Evolutionary conservation across 2,888 invertebrate species (phyloP), one percentile per base, ranked within the genome.

Genomic region (Cantharis rufa): DNA sequence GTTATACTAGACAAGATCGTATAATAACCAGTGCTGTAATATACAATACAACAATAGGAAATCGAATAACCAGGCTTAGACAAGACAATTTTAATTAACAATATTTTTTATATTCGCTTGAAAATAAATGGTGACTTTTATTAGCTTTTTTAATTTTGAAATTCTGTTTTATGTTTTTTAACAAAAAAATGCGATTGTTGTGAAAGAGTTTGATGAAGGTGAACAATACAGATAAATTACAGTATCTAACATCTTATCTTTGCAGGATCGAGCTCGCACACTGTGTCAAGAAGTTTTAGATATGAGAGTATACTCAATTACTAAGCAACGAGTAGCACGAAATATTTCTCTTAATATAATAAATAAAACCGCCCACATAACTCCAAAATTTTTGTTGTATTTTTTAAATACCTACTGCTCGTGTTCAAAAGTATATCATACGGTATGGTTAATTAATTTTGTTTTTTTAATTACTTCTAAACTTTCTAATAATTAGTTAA

Each of bases 301-400:
- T 74, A 69, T 77, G 77, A 74, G 77, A 77, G 74, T 71, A 62
- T 74, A 61, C 74, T 77, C 77, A 77, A 77, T 77, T 77, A 77
- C 77, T 21, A 70, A 71, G 70, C 70, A 62, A 28, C 74, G 27
- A 74, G 71, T 61, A 62, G 21, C 70, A 48, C 69, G 69, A 69
- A 21, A 48, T 48, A 48, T 21, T 69, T 28, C 16, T 18, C 16
- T 69, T 66, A 66, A 66, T 66, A 66, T 24, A 66, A 66, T 66
- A 66, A 66, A 66, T 66, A 21, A 66, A 66, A 66, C 21, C 64
- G 64, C 24, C 64, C 64, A 66, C 64, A 66, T 66, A 66, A 66
- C 18, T 48, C 48, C n/a, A 48, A 48, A 5, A 48, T 48, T 48
- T 48, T 48, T 48, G 48, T 48, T 48, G 48, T 48, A 48, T n/a